phyloP scores from a whole-genome alignment of 2,113 vertebrate genomes.

The Pterocles burchelli region DNA sequence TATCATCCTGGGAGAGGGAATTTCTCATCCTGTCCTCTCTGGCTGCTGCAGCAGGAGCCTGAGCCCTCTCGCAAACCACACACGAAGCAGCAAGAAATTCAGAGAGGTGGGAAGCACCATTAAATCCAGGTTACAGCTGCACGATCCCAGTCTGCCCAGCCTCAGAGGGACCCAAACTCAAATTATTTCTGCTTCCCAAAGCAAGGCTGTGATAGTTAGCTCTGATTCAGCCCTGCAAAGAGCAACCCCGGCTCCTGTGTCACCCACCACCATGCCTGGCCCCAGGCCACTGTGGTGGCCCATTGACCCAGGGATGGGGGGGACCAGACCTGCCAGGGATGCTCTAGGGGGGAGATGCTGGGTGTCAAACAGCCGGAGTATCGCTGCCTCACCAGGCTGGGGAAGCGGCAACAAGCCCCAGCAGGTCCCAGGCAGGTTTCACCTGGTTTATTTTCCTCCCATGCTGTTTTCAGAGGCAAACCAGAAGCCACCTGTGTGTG shows the following conservation, averaged over 20 bases:
- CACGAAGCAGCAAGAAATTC: background rate
- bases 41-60: background rate
- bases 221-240: background rate
- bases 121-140: background rate
- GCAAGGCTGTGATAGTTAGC: background rate
- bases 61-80: background rate
- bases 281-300: background rate
- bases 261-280: background rate
- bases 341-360: background rate
- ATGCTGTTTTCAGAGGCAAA: background rate
- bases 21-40: background rate
- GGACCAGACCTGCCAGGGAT: background rate
- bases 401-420: background rate
- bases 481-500: background rate
- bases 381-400: background rate
- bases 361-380: background rate
- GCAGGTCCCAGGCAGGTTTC: background rate
- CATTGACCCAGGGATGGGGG: fast-evolving
- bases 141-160: background rate
- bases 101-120: background rate
- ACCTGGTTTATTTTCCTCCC: background rate
- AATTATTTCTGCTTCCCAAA: background rate
- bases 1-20: too few relatives aligned
- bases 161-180: background rate
- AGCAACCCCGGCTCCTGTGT: background rate